These are phyloP conservation scores for Drosophila ustulata DNA, from an alignment of 2,888 invertebrate species.

Conservation along the genomic window DNA sequence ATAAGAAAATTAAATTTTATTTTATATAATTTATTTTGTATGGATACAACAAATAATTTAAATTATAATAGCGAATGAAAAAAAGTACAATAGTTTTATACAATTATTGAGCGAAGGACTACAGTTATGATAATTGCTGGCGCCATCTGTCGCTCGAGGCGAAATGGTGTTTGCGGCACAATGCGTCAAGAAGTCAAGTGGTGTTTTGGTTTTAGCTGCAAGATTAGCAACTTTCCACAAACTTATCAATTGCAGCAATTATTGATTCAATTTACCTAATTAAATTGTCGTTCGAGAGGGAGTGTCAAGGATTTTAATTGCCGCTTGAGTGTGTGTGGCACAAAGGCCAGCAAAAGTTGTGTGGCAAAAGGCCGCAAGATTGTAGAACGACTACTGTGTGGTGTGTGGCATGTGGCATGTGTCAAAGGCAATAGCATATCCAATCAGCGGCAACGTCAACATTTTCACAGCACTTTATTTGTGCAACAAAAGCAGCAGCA, in stretches of 20 bases:
- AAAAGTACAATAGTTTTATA: too few relatives aligned
- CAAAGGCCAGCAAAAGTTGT: conserved; percentile 1
- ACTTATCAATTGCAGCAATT: conserved; percentile 17
- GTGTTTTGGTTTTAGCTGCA: neutral
- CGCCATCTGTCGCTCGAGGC: neutral
- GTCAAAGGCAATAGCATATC: conserved; percentile 45
- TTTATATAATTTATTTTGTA: too few relatives aligned
- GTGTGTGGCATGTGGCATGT: conserved; percentile 16
- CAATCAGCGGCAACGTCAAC: conserved; percentile 48
- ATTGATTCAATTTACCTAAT: conserved; percentile 42
- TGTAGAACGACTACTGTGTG: neutral
- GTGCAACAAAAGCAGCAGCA: conserved; percentile 31
- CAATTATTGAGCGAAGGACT: too few relatives aligned
- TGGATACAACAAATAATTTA: too few relatives aligned
- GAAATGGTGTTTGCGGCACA: neutral
- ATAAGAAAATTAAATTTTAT: too few relatives aligned
- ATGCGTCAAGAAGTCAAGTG: neutral
- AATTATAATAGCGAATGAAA: too few relatives aligned
- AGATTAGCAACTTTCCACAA: conserved; percentile 9
- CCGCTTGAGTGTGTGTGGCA: neutral
- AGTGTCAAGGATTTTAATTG: conserved; percentile 49
- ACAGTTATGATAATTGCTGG: neutral
- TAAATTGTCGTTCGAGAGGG: conserved; percentile 38
- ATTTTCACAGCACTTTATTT: conserved; percentile 37
- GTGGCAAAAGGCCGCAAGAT: conserved; percentile 1